A percentile compares a stretch with the other conserved stretches of the same genome.
These are phyloP conservation scores for Brachyalestes nurse DNA, from an alignment of 2,797 vertebrate genomes.

Conservation along the genomic window DNA sequence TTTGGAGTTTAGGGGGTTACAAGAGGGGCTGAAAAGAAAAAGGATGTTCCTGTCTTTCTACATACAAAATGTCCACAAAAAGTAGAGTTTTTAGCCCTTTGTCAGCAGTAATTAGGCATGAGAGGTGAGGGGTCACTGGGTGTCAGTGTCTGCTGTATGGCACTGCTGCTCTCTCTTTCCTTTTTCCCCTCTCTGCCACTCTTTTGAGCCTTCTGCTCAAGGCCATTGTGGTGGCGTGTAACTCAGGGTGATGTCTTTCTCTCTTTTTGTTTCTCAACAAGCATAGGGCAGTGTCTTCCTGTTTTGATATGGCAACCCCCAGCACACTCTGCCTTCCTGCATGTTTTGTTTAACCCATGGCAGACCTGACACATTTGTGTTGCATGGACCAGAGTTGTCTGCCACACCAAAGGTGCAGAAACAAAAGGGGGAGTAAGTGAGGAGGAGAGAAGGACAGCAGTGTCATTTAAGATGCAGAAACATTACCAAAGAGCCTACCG, in stretches of 20 bases:
- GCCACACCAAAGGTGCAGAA: neutral
- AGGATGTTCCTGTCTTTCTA: neutral
- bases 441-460: neutral
- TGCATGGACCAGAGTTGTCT: neutral
- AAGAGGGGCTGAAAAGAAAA: neutral
- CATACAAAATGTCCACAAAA: neutral
- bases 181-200: conserved; percentile 11
- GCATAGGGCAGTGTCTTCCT: conserved; percentile 28
- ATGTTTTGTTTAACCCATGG: neutral
- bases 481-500: neutral
- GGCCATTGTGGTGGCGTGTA: conserved; percentile 10
- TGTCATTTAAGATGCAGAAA: neutral
- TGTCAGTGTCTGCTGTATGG: conserved; percentile 31
- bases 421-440: neutral
- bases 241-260: conserved; percentile 8
- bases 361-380: neutral
- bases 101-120: conserved; percentile 11
- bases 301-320: neutral
- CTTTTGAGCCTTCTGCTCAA: conserved; percentile 10
- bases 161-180: conserved; percentile 38
- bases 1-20: neutral
- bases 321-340: conserved; percentile 11
- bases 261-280: neutral
- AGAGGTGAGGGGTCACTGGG: conserved; percentile 14
- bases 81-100: neutral